Conservation (phyloP, 2,888 invertebrate genomes). For the Amiota mariae region DNA sequence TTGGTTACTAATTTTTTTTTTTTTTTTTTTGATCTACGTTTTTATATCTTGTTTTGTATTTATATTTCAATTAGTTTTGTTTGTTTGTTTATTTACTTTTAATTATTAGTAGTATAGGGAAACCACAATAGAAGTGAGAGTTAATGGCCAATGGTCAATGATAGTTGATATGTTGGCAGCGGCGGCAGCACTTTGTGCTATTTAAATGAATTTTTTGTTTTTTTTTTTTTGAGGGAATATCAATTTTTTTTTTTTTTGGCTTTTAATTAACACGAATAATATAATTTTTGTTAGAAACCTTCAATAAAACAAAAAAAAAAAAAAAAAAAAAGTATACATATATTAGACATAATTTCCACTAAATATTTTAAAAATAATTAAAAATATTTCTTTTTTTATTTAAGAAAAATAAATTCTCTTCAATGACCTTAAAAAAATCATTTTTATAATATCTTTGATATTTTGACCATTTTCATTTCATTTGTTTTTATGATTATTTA, state of each 20-base stretch:
- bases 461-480: too few relatives aligned
- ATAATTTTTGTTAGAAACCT: slow-evolving; percentile 58
- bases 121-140: slow-evolving; percentile 50
- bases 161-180: neutral
- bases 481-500: too few relatives aligned
- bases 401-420: neutral
- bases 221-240: slow-evolving; percentile 12
- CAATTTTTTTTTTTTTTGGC: slow-evolving; percentile 40
- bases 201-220: slow-evolving; percentile 10
- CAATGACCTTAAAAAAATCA: neutral
- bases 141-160: slow-evolving; percentile 40
- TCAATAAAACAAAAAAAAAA: neutral
- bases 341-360: too few relatives aligned
- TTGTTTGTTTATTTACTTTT: slow-evolving; percentile 65
- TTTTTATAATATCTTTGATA: too few relatives aligned
- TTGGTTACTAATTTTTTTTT: slow-evolving; percentile 51
- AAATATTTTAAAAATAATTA: neutral
- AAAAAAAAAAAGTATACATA: too few relatives aligned
- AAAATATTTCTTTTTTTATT: neutral
- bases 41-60: slow-evolving; percentile 49
- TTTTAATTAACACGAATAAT: slow-evolving; percentile 63
- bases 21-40: slow-evolving; percentile 52
- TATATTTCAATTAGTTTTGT: slow-evolving; percentile 64
- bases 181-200: slow-evolving; percentile 43
- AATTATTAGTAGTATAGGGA: slow-evolving; percentile 58